phyloP scores from a whole-genome alignment of 2,888 invertebrate species.

The Aphidius colemani region DNA sequence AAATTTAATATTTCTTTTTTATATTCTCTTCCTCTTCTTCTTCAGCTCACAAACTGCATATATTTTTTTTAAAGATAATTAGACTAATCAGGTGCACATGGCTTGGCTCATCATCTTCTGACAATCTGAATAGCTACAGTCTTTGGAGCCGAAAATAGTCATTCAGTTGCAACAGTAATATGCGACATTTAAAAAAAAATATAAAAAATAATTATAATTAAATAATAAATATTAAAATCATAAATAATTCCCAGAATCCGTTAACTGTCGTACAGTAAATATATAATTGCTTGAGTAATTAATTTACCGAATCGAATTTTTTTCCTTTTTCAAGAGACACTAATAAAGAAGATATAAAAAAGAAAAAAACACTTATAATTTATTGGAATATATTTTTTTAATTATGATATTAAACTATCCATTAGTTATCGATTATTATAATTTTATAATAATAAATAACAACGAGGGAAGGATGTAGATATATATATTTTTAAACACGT shows the following conservation, averaged over 20 bases:
- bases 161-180: not conserved
- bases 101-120: slow-evolving; percentile 41
- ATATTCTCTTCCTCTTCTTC: too few relatives aligned
- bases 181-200: slow-evolving; percentile 23
- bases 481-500: not conserved
- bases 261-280: not conserved
- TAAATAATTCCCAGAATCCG: not conserved
- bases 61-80: slow-evolving; percentile 42
- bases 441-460: not conserved
- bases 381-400: too few relatives aligned
- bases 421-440: slow-evolving; percentile 23
- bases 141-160: slow-evolving; percentile 18
- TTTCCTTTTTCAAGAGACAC: too few relatives aligned
- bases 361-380: too few relatives aligned
- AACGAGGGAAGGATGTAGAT: not conserved
- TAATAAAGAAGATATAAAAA: too few relatives aligned
- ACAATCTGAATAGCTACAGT: slow-evolving; percentile 37
- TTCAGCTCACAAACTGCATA: too few relatives aligned
- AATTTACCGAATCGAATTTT: too few relatives aligned
- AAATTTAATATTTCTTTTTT: too few relatives aligned
- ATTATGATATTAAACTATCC: not conserved
- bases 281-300: not conserved
- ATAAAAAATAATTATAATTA: slow-evolving; percentile 24
- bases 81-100: slow-evolving; percentile 60
- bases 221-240: too few relatives aligned